Conservation (phyloP, 2,113 vertebrate genomes). For the Capreolus pygargus region DNA sequence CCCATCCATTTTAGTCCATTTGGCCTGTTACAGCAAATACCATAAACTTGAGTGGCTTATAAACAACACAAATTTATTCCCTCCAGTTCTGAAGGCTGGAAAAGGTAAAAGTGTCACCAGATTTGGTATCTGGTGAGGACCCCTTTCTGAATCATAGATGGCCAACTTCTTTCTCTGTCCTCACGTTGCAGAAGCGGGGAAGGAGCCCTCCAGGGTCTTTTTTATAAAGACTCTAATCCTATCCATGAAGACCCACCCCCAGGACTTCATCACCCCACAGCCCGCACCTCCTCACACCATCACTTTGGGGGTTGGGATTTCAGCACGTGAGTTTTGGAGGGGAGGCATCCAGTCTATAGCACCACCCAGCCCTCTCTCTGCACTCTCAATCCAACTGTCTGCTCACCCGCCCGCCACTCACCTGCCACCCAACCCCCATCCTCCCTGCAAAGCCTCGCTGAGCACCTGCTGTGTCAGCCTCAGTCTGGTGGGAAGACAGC, state of each 20-base stretch:
- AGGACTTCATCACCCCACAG: not conserved
- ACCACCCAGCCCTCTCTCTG: fast-evolving
- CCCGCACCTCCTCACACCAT: not conserved
- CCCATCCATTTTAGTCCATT: not conserved
- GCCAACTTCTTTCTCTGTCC: not conserved
- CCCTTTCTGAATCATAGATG: not conserved
- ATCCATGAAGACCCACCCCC: not conserved
- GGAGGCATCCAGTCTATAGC: not conserved
- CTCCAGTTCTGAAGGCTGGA: not conserved
- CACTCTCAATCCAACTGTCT: not conserved
- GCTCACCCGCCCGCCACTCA: not conserved
- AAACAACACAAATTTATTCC: not conserved
- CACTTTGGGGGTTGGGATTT: not conserved
- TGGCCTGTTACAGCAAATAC: not conserved
- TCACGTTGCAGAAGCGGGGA: fast-evolving
- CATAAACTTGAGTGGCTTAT: not conserved
- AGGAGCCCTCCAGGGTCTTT: not conserved
- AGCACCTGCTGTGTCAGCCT: not conserved
- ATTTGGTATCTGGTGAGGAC: not conserved
- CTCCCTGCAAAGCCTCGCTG: not conserved
- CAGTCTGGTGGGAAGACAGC: not conserved
- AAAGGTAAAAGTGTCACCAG: not conserved
- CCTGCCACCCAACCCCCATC: not conserved
- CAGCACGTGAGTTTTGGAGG: not conserved
- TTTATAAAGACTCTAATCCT: not conserved